phyloP scores from a whole-genome alignment of 2,113 vertebrate species.

The Melierax canorus region DNA sequence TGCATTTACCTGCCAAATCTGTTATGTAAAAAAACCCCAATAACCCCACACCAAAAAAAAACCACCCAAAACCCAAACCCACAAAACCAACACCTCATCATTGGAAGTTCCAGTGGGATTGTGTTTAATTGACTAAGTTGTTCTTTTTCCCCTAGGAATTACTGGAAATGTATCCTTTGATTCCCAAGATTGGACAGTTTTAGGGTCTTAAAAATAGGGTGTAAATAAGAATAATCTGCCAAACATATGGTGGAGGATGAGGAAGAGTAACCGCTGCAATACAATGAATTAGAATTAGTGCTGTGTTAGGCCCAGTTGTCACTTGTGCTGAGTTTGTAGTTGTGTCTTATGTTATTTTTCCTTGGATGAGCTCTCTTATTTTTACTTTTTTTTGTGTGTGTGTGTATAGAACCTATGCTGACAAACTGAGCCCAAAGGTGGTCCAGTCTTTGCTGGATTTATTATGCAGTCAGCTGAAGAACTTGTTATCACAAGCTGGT shows the following conservation, averaged over 20 bases:
- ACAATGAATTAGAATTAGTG: background rate
- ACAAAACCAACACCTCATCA: background rate
- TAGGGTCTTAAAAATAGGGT: background rate
- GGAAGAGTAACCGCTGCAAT: background rate
- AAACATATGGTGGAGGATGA: background rate
- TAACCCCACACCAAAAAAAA: background rate
- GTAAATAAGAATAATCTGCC: background rate
- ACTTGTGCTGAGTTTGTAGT: background rate
- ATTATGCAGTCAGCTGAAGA: constrained; percentile 96
- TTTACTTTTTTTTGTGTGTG: background rate
- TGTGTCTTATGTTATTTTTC: background rate
- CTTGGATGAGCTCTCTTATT: background rate
- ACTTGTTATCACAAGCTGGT: constrained; percentile 89
- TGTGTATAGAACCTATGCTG: constrained; percentile 86
- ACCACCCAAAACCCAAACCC: rapidly evolving
- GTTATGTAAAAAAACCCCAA: rapidly evolving
- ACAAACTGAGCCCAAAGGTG: constrained; percentile 92
- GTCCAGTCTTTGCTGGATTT: constrained; percentile 95
- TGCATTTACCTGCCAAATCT: background rate
- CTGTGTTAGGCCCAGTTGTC: background rate
- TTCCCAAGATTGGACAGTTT: background rate
- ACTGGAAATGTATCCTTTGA: background rate
- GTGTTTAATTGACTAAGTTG: background rate
- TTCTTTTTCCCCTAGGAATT: background rate
- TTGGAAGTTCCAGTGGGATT: background rate